Evolutionary conservation across 2,888 invertebrate genomes (phyloP).

Genomic region (Erebia epiphron): DNA sequence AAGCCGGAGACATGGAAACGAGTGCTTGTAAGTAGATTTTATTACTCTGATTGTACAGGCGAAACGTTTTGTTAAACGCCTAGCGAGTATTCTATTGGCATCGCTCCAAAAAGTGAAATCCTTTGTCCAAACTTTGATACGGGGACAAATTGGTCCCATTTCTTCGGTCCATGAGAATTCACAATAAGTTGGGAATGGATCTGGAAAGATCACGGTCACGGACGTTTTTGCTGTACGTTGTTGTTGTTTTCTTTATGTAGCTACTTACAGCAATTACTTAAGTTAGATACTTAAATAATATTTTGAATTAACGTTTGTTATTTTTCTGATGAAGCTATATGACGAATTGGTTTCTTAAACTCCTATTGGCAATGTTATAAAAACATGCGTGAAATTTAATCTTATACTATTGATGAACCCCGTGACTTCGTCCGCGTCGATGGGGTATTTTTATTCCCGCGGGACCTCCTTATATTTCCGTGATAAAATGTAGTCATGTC

Average conservation of each 20-base stretch:
- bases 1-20: constrained; percentile 45
- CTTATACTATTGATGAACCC: no score
- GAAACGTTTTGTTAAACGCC: constrained; percentile 2
- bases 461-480: no score
- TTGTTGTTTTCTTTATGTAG: background rate
- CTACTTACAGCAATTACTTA: no score
- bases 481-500: no score
- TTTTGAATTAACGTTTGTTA: no score
- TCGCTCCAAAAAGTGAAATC: constrained; percentile 14
- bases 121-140: background rate
- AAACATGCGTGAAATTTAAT: background rate
- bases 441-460: no score
- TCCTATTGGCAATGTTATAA: no score
- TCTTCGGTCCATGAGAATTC: background rate
- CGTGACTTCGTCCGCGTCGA: no score
- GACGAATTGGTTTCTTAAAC: no score
- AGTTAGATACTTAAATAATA: no score
- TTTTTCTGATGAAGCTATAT: no score
- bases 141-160: background rate
- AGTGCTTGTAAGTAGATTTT: constrained; percentile 44
- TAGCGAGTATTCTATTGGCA: constrained; percentile 20
- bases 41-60: constrained; percentile 17
- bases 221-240: background rate
- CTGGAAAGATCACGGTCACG: background rate
- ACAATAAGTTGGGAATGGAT: background rate